Conservation (phyloP, 1,140 invertebrate species). For the Meteorus sp. region DNA sequence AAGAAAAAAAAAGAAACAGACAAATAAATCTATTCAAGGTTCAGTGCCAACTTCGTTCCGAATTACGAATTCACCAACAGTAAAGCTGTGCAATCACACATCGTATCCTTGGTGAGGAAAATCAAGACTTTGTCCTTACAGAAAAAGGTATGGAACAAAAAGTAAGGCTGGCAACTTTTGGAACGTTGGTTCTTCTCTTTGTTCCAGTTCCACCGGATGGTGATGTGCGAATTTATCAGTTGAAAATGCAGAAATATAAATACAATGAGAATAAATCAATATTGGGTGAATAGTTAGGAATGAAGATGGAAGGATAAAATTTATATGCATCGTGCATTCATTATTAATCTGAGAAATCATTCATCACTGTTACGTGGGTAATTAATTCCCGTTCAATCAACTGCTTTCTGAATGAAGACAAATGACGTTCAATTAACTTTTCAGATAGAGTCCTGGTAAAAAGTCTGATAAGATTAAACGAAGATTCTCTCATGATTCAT, state of each 20-base stretch:
- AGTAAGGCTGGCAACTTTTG: neutral
- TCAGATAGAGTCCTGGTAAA: neutral
- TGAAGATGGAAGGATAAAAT: neutral
- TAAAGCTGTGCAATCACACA: neutral
- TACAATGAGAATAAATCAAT: no score
- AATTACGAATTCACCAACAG: slow-evolving; percentile 7
- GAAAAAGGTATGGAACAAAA: neutral
- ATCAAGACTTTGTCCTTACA: neutral
- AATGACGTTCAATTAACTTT: slow-evolving; percentile 12
- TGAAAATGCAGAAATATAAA: no score
- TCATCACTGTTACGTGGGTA: neutral
- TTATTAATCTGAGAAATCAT: neutral
- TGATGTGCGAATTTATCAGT: no score
- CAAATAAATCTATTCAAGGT: slow-evolving; percentile 18
- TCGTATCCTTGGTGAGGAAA: neutral
- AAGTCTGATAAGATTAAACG: neutral
- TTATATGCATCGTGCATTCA: neutral
- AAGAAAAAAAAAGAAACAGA: slow-evolving; percentile 8
- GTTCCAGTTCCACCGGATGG: no score
- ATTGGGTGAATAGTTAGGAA: no score
- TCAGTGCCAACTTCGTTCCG: neutral
- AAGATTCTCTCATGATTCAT: neutral
- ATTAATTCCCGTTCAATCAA: slow-evolving; percentile 12
- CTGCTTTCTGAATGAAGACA: neutral
- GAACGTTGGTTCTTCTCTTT: no score